These are phyloP conservation scores for Spodoptera frugiperda DNA, from an alignment of 1,140 invertebrate genomes.

Conservation along the genomic window DNA sequence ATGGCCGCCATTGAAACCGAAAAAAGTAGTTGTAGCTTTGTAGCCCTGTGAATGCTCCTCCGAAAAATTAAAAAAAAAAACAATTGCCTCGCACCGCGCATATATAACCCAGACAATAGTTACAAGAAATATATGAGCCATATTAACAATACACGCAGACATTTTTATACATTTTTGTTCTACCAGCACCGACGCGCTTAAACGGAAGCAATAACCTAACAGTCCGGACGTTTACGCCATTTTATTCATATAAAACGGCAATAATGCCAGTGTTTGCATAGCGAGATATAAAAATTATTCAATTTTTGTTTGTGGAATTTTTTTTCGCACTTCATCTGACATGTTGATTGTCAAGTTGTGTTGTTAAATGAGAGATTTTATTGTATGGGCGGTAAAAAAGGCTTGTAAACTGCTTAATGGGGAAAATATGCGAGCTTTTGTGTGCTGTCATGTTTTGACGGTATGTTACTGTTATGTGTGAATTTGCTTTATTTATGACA, in stretches of 20 bases:
- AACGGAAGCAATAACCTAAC: slow-evolving; percentile 51
- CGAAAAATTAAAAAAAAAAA: slow-evolving; percentile 46
- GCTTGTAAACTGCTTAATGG: slow-evolving; percentile 1
- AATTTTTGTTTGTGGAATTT: slow-evolving; percentile 38
- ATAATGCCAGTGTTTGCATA: slow-evolving; percentile 46
- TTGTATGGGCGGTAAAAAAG: slow-evolving; percentile 1
- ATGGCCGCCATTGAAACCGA: slow-evolving; percentile 19
- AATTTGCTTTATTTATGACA: no score
- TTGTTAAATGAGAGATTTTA: slow-evolving; percentile 22
- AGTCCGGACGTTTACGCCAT: slow-evolving; percentile 44
- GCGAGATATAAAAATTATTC: slow-evolving; percentile 38
- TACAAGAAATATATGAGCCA: slow-evolving; percentile 55
- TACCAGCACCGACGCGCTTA: slow-evolving; percentile 39
- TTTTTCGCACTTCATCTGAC: slow-evolving; percentile 39
- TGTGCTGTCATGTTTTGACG: slow-evolving; percentile 1
- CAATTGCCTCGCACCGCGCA: slow-evolving; percentile 50
- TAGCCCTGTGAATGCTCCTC: slow-evolving; percentile 41
- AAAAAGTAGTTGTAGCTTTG: slow-evolving; percentile 41
- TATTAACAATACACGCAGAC: slow-evolving; percentile 55
- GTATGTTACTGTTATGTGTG: neutral
- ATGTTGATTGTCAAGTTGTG: slow-evolving; percentile 34
- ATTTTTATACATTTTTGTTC: slow-evolving; percentile 50
- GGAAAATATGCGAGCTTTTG: neutral
- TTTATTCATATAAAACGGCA: slow-evolving; percentile 52
- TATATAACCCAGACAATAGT: slow-evolving; percentile 57